Evolutionary conservation across 2,113 vertebrate species (phyloP).

Genomic region (Pseudolaguvia tuberculata): DNA sequence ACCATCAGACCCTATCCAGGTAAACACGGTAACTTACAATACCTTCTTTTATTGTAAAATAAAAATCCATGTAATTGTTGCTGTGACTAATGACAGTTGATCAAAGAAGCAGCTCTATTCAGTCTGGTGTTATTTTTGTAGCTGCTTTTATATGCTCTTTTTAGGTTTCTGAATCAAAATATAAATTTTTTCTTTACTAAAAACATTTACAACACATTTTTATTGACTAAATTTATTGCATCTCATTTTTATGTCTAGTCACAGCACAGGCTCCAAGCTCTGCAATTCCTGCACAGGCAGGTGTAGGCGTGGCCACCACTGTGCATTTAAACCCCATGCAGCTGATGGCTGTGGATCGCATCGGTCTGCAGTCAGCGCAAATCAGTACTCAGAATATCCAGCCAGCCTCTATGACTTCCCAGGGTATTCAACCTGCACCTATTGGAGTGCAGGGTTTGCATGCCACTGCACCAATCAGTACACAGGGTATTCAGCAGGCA

Average conservation of each 20-base stretch:
- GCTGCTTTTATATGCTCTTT: not conserved
- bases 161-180: not conserved
- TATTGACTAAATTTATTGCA: not conserved
- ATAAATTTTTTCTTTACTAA: too few relatives aligned
- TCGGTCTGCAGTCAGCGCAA: conserved; percentile 86
- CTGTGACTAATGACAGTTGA: not conserved
- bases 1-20: conserved; percentile 94
- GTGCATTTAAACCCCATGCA: conserved; percentile 97
- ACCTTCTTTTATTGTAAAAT: not conserved
- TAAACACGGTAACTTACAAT: conserved; percentile 53
- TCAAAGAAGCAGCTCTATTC: not conserved
- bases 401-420: conserved; percentile 77
- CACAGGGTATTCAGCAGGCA: conserved; percentile 84
- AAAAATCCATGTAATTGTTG: not conserved
- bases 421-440: conserved; percentile 85
- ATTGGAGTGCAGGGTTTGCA: conserved; percentile 88
- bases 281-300: conserved; percentile 82
- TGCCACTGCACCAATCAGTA: conserved; percentile 74
- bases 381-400: conserved; percentile 90
- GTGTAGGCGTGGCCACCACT: conserved; percentile 88
- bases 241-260: conserved; percentile 61
- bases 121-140: not conserved
- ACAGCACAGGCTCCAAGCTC: conserved; percentile 93
- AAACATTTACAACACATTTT: too few relatives aligned
- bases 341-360: conserved; percentile 93